These are phyloP conservation scores for Protophormia terraenovae DNA, from an alignment of 2,888 invertebrate genomes.

Conservation along the genomic window DNA sequence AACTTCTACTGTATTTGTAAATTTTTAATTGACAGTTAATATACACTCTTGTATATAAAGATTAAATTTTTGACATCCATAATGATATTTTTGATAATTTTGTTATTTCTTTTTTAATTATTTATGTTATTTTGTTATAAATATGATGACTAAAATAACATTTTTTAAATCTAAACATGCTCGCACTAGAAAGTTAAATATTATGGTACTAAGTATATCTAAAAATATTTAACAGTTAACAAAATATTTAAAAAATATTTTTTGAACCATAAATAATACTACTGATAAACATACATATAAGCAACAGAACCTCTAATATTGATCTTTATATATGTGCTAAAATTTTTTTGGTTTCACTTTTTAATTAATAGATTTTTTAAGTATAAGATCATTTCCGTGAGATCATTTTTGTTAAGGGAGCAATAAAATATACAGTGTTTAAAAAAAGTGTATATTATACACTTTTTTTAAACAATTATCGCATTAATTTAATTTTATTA, in stretches of 20 bases:
- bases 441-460: too few relatives aligned
- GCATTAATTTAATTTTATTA: too few relatives aligned
- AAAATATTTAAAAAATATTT: background rate
- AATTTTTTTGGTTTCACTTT: too few relatives aligned
- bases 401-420: too few relatives aligned
- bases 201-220: background rate
- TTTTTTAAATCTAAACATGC: background rate
- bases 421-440: too few relatives aligned
- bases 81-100: background rate
- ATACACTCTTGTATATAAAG: constrained; percentile 15
- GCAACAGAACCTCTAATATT: too few relatives aligned
- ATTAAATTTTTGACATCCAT: constrained; percentile 24
- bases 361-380: too few relatives aligned
- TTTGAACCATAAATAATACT: too few relatives aligned
- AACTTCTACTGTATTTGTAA: background rate
- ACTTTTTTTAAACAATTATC: too few relatives aligned
- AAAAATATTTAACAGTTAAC: background rate
- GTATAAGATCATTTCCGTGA: too few relatives aligned
- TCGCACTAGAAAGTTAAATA: background rate
- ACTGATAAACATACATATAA: too few relatives aligned
- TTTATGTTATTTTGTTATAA: background rate
- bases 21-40: constrained; percentile 3
- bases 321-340: too few relatives aligned
- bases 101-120: background rate
- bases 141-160: background rate